Percentiles rank a stretch among this genome's conserved stretches.
These are phyloP conservation scores for Scaptomyza caliginosa DNA, from an alignment of 2,888 invertebrate species.

Conservation along the genomic window DNA sequence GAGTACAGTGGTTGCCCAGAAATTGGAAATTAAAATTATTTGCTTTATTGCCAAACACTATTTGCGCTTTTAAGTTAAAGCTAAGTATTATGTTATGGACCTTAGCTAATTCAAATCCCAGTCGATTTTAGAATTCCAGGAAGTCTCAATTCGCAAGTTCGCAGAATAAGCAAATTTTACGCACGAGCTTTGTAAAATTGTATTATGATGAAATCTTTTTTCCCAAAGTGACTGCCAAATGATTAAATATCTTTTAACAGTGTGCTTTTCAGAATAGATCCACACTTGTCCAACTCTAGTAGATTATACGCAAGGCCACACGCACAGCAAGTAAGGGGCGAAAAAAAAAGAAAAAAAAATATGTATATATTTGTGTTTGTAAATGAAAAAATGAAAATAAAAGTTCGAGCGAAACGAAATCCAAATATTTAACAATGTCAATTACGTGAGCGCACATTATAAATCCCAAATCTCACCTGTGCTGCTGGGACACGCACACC, in stretches of 20 bases:
- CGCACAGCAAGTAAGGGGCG: slow-evolving; percentile 3
- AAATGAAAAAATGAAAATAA: slow-evolving; percentile 10
- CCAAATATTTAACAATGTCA: slow-evolving; percentile 79
- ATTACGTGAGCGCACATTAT: slow-evolving; percentile 78
- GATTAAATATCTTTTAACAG: background rate
- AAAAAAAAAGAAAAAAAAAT: background rate
- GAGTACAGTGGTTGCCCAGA: background rate
- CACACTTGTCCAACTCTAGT: slow-evolving; percentile 22
- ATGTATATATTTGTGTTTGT: background rate
- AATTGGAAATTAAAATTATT: slow-evolving; percentile 1
- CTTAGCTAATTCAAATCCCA: background rate
- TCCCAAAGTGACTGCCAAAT: background rate
- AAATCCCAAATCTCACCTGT: slow-evolving; percentile 79
- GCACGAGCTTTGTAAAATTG: background rate
- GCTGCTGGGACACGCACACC: slow-evolving; percentile 59
- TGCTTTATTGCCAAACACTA: no score
- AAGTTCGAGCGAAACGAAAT: slow-evolving; percentile 48
- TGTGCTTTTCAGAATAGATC: slow-evolving; percentile 13
- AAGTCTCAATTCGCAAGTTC: background rate
- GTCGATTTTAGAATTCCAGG: no score
- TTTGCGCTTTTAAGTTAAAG: background rate
- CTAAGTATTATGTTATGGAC: background rate
- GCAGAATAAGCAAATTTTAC: background rate
- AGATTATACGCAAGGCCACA: slow-evolving; percentile 40
- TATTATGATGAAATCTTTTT: background rate